Conservation (phyloP, 2,113 vertebrate species). For the Python bivittatus region DNA sequence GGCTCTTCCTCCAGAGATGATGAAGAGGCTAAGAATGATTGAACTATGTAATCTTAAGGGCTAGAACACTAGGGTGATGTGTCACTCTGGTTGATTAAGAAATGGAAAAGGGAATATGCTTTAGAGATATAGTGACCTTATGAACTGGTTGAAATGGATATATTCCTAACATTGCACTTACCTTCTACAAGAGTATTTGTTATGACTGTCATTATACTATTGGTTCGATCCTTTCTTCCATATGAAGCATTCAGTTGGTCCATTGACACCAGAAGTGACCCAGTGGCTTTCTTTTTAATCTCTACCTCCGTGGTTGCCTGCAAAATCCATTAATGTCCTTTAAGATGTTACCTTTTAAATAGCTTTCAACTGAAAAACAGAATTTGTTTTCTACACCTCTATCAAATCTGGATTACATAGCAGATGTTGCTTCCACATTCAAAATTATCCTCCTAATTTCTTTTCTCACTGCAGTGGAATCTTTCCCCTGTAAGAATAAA, state of each 20-base stretch:
- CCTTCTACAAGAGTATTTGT: slow-evolving; percentile 96
- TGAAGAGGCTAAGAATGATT: background rate
- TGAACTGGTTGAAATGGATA: background rate
- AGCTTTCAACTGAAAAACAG: background rate
- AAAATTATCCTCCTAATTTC: background rate
- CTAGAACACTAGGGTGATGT: background rate
- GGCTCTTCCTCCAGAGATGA: background rate
- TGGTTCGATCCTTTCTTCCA: slow-evolving; percentile 90
- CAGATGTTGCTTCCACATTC: background rate
- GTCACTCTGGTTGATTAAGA: background rate
- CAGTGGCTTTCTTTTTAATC: slow-evolving; percentile 92
- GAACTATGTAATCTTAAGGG: background rate
- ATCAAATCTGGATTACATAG: background rate
- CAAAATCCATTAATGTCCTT: slow-evolving; percentile 11
- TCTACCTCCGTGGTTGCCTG: slow-evolving; percentile 91
- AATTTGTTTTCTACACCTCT: background rate
- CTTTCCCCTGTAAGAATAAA: background rate
- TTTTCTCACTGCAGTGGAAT: background rate
- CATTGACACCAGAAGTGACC: slow-evolving; percentile 95
- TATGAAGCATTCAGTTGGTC: slow-evolving; percentile 93
- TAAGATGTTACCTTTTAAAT: slow-evolving; percentile 4
- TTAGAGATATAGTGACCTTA: background rate
- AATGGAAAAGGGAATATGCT: background rate
- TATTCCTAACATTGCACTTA: slow-evolving; percentile 55
- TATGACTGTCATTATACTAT: slow-evolving; percentile 92